Evolutionary conservation across 2,888 invertebrate species (phyloP), one percentile per base, ranked within the genome.

Genomic region (Thereva nobilitata): DNA sequence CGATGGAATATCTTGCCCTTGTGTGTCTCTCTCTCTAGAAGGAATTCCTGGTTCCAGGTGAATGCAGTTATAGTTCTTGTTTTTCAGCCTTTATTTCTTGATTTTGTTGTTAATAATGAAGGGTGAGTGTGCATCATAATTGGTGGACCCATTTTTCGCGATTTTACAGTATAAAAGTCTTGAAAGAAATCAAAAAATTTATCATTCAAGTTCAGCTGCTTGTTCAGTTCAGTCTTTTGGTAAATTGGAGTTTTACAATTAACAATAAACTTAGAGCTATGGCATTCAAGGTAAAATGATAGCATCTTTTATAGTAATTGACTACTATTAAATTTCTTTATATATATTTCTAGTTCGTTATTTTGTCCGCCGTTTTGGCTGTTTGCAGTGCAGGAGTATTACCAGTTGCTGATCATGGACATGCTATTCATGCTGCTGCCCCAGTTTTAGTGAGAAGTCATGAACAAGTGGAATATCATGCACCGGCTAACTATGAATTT

Each of bases 401-500:
- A 10, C 49, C 12, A 45, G 9, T 55, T 41, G 40, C 23, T 41
- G 23, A 23, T 23, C 23, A 23, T 23, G 23, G 23, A 23, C 23
- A 34, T 47, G 35, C 5, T n/a, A 45, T 47, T 50, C 50, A 50
- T 34, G 23, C 4, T 7, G 5, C 4, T 9, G n/a, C 5, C 3
- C 54, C 53, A 12, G 45, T 54, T 54, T 34, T 45, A 9, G 8
- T 54, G 40, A 45, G 23, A 10, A 44, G 44, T 42, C 63, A 64
- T 35, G 52, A 53, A n/a, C 44, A 53, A 4, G 6, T 45, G 23
- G 64, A 64, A 38, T 37, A 54, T 49, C 72, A 74, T 12, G 73
- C 73, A 54, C 78, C 78, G 41, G 76, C 80, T 12, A 77, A 79
- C 23, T 80, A 80, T 54, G 80, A 80, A 68, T 80, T 80, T 68